Conservation (phyloP, 2,888 invertebrate genomes). For the Nebria salina region DNA sequence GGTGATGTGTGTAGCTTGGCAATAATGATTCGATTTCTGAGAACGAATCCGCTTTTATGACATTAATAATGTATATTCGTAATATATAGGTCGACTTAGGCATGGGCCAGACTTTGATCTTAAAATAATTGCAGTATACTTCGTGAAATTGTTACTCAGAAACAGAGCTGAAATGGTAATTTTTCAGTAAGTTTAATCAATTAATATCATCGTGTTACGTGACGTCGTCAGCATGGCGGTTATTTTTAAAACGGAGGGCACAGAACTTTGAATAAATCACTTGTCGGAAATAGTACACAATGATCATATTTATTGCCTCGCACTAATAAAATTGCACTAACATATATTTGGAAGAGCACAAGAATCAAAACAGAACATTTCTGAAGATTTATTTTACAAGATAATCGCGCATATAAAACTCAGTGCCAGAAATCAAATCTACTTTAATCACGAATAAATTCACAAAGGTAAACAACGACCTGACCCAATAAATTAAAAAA, state of each 20-base stretch:
- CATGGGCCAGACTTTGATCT: slow-evolving; percentile 33
- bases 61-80: slow-evolving; percentile 29
- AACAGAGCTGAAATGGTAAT: background rate
- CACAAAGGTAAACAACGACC: background rate
- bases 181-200: background rate
- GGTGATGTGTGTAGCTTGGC: slow-evolving; percentile 7
- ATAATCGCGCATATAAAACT: background rate
- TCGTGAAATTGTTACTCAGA: background rate
- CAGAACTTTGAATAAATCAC: background rate
- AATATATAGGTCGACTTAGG: slow-evolving; percentile 28
- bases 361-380: background rate
- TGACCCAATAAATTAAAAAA: no score
- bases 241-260: background rate
- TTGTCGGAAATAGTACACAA: slow-evolving; percentile 35
- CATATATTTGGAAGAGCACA: no score
- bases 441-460: background rate
- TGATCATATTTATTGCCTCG: slow-evolving; percentile 36
- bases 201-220: background rate
- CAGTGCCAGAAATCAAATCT: background rate
- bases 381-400: background rate
- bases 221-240: background rate
- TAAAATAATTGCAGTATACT: slow-evolving; percentile 30
- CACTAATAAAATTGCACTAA: slow-evolving; percentile 36
- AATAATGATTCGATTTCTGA: slow-evolving; percentile 32
- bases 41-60: slow-evolving; percentile 35